phyloP scores from a whole-genome alignment of 2,888 invertebrate genomes.

The Chrysomela aeneicollis region DNA sequence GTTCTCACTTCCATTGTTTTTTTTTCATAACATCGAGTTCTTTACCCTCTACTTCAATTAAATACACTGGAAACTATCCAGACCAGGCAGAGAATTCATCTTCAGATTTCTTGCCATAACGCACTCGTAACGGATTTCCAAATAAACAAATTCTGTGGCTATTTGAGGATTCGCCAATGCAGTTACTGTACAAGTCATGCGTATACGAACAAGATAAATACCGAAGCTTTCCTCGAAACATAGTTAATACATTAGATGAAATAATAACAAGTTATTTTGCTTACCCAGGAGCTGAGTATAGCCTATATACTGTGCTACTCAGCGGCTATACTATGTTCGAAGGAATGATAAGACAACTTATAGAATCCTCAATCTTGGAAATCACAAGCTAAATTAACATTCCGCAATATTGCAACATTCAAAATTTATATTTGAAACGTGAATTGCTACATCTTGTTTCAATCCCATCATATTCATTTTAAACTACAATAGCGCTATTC shows the following conservation, averaged over 20 bases:
- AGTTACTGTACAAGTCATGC: neutral
- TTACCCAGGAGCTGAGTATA: too few relatives aligned
- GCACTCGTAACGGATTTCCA: neutral
- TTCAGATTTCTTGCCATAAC: neutral
- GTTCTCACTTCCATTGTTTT: neutral
- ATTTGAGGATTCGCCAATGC: slow-evolving; percentile 1
- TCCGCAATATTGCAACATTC: too few relatives aligned
- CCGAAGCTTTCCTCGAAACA: neutral
- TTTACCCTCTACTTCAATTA: neutral
- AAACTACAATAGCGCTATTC: too few relatives aligned
- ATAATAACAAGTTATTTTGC: too few relatives aligned
- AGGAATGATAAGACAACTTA: too few relatives aligned
- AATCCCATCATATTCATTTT: too few relatives aligned
- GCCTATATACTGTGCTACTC: too few relatives aligned
- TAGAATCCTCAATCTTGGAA: too few relatives aligned
- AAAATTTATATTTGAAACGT: too few relatives aligned
- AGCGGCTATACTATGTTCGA: too few relatives aligned
- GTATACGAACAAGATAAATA: neutral
- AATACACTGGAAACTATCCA: slow-evolving; percentile 1
- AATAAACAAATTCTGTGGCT: slow-evolving; percentile 1
- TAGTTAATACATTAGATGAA: neutral
- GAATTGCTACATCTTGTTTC: too few relatives aligned
- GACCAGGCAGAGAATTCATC: neutral
- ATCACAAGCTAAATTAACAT: too few relatives aligned
- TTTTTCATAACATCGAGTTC: neutral